Conservation (phyloP, 2,797 vertebrate species). For the Setipinna tenuifilis region DNA sequence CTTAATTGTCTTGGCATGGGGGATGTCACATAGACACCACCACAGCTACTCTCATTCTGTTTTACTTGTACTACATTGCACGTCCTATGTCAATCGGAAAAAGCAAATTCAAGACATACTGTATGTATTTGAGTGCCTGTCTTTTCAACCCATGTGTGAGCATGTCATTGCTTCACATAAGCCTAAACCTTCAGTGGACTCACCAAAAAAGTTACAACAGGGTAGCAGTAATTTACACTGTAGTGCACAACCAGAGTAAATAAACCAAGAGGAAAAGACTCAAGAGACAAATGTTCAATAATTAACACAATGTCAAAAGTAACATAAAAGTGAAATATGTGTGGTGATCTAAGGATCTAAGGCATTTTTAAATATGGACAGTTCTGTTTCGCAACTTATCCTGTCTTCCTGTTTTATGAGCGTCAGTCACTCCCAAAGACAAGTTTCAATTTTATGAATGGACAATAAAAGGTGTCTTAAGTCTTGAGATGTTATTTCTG, state of each 20-base stretch:
- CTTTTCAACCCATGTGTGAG: background rate
- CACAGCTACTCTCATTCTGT: background rate
- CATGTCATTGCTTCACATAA: background rate
- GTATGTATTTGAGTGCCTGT: background rate
- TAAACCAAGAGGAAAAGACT: background rate
- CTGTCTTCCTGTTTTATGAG: too few relatives aligned
- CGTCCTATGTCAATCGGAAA: background rate
- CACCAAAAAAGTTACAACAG: background rate
- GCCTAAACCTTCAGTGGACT: background rate
- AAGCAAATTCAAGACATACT: background rate
- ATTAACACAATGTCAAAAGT: background rate
- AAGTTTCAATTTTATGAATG: too few relatives aligned
- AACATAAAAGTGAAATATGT: background rate
- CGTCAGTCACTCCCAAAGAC: too few relatives aligned
- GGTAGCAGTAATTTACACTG: background rate
- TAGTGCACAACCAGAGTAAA: background rate
- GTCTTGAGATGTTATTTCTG: background rate
- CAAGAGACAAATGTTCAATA: background rate
- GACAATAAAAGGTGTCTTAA: too few relatives aligned
- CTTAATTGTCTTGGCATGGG: background rate
- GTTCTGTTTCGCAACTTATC: background rate
- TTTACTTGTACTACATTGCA: background rate
- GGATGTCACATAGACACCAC: background rate
- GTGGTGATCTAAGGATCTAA: background rate
- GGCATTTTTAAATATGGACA: too few relatives aligned